Percentiles rank a stretch among this genome's conserved stretches.
Evolutionary conservation across 2,113 vertebrate genomes (phyloP).

Genomic region (Bufo gargarizans): DNA sequence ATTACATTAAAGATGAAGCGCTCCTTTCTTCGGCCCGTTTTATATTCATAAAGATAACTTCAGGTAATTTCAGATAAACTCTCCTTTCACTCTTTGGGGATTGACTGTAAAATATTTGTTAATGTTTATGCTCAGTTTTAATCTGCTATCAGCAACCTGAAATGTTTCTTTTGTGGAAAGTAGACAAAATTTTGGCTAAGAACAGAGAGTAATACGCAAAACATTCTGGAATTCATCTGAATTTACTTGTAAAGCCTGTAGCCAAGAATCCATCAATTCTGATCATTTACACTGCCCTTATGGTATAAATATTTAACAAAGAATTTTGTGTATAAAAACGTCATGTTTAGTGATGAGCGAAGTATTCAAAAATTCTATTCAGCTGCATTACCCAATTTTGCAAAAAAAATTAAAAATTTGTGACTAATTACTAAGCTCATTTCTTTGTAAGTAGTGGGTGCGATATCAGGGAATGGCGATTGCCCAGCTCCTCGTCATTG

Average conservation of each 20-base stretch:
- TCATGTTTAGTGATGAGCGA: too few species aligned
- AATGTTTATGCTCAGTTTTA: background rate
- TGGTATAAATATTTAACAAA: slow-evolving; percentile 51
- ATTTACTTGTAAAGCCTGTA: background rate
- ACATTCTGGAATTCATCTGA: slow-evolving; percentile 19
- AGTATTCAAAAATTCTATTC: too few species aligned
- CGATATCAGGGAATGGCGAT: too few species aligned
- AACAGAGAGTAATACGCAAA: background rate
- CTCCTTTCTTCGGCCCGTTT: background rate
- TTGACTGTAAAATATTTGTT: background rate
- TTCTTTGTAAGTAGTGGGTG: too few species aligned
- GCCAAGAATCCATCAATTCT: slow-evolving; percentile 34
- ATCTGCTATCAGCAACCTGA: slow-evolving; percentile 15
- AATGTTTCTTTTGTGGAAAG: background rate
- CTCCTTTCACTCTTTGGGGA: background rate
- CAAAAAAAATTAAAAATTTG: too few species aligned
- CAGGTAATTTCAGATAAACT: slow-evolving; percentile 46
- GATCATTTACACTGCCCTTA: slow-evolving; percentile 17
- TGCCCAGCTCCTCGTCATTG: too few species aligned
- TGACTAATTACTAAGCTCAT: too few species aligned
- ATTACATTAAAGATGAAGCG: slow-evolving; percentile 32
- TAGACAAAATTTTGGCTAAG: slow-evolving; percentile 1
- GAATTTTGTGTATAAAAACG: too few species aligned
- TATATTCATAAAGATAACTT: slow-evolving; percentile 37
- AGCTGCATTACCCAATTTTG: too few species aligned